A percentile compares a stretch with the other conserved stretches of the same genome.
These are phyloP conservation scores for Fregata magnificens DNA, from an alignment of 2,113 vertebrate genomes.

Conservation along the genomic window DNA sequence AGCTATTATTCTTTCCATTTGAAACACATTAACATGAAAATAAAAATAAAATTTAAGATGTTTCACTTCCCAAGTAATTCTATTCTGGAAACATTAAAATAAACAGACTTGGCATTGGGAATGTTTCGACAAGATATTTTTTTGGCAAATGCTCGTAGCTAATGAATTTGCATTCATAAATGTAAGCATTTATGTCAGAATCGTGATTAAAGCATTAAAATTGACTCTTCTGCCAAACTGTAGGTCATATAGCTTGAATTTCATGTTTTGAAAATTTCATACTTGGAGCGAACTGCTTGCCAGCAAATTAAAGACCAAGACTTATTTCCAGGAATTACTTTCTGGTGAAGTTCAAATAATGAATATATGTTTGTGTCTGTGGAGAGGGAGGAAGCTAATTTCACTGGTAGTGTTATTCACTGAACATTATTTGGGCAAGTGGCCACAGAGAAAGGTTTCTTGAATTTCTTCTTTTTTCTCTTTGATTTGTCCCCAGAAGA, in stretches of 20 bases:
- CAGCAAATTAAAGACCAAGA: background rate
- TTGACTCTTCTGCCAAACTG: slow-evolving; percentile 6
- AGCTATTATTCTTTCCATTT: slow-evolving; percentile 25
- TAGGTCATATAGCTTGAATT: slow-evolving; percentile 46
- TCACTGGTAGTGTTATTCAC: background rate
- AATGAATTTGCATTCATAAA: slow-evolving; percentile 45
- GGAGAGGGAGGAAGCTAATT: background rate
- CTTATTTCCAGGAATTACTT: background rate
- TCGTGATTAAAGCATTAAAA: slow-evolving; percentile 37
- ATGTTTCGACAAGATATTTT: slow-evolving; percentile 9
- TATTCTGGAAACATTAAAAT: slow-evolving; percentile 27
- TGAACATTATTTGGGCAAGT: background rate
- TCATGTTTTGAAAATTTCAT: slow-evolving; percentile 14
- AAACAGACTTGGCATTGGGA: slow-evolving; percentile 33
- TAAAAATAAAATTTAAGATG: slow-evolving; percentile 26
- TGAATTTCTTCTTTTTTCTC: background rate
- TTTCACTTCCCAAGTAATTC: background rate
- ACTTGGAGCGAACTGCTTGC: background rate
- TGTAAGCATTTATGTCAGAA: slow-evolving; percentile 36
- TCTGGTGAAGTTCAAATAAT: background rate
- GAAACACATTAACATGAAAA: slow-evolving; percentile 1
- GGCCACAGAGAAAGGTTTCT: background rate
- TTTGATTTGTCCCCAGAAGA: background rate
- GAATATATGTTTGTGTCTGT: background rate
- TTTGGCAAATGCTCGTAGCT: slow-evolving; percentile 12